Percentiles rank a stretch among this genome's conserved stretches.
Evolutionary conservation across 2,888 invertebrate genomes (phyloP).

Genomic region (Polymixis lichenea): DNA sequence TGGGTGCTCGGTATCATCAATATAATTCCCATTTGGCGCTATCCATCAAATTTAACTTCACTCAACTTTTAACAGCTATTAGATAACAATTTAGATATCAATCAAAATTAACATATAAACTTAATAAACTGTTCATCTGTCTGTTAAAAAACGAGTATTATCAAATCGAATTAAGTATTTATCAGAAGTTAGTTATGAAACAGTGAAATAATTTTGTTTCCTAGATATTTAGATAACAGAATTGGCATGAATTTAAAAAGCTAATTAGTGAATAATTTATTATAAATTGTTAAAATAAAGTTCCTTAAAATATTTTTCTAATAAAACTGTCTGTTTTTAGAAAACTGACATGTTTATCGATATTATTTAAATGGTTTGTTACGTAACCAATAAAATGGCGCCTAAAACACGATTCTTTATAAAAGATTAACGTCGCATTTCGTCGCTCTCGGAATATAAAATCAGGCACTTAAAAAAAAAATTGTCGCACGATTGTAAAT

Average conservation of each 20-base stretch:
- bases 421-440: no score
- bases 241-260: constrained; percentile 52
- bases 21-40: not conserved
- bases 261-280: constrained; percentile 56
- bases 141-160: constrained; percentile 29
- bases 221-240: constrained; percentile 43
- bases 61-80: constrained; percentile 43
- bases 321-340: constrained; percentile 38
- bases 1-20: not conserved
- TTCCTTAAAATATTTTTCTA: constrained; percentile 19
- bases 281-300: constrained; percentile 40
- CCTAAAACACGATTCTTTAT: not conserved
- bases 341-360: constrained; percentile 32
- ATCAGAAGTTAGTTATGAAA: constrained; percentile 44
- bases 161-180: constrained; percentile 46
- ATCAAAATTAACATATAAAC: constrained; percentile 59
- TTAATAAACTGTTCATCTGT: constrained; percentile 47
- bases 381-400: constrained; percentile 6
- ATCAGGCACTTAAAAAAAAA: no score
- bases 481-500: no score
- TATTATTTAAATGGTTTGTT: constrained; percentile 12
- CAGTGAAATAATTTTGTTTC: constrained; percentile 29
- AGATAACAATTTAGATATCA: constrained; percentile 48
- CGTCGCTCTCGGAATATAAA: no score
- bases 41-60: constrained; percentile 10